phyloP scores from a whole-genome alignment of 2,113 vertebrate genomes.

The Urocitellus parryii region DNA sequence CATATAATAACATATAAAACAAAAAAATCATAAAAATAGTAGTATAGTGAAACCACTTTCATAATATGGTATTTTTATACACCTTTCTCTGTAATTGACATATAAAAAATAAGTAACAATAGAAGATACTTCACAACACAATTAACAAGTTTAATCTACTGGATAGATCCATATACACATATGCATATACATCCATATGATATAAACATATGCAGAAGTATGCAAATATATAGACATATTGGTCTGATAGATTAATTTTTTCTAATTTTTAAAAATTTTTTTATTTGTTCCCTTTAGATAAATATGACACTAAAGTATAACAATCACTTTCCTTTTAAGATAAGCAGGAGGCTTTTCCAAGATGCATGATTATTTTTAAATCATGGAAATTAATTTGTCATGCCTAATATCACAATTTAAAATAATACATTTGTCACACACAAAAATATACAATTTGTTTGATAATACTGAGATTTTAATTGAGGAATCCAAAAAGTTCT shows the following conservation, averaged over 20 bases:
- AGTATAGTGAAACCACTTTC: not conserved
- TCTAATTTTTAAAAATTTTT: too few species aligned
- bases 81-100: not conserved
- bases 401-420: not conserved
- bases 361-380: not conserved
- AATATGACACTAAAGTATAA: too few species aligned
- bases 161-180: not conserved
- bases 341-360: not conserved
- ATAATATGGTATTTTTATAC: not conserved
- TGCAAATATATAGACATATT: not conserved
- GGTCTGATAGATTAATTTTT: not conserved
- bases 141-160: not conserved
- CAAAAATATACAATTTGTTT: not conserved
- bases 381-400: not conserved
- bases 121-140: not conserved
- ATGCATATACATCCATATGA: not conserved
- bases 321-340: conserved; percentile 41
- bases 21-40: not conserved
- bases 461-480: not conserved
- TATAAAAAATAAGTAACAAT: not conserved
- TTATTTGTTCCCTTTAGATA: too few species aligned
- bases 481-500: not conserved
- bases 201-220: too few species aligned
- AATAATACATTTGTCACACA: not conserved
- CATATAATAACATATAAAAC: not conserved